A percentile compares a stretch with the other conserved stretches of the same genome.
These are phyloP conservation scores for Tetramorium simillimum DNA, from an alignment of 1,140 invertebrate species.

Conservation along the genomic window DNA sequence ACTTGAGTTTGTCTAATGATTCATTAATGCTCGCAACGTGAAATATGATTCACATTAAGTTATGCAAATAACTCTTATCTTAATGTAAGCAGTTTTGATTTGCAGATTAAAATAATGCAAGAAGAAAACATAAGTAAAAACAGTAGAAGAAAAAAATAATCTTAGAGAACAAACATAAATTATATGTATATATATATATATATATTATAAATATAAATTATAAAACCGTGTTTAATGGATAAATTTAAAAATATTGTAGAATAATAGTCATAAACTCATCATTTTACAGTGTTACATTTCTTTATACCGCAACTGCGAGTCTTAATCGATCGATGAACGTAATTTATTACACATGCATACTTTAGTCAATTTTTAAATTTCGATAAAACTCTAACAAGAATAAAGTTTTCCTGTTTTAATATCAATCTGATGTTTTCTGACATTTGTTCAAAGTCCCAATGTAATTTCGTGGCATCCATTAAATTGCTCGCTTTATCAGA, in stretches of 20 bases:
- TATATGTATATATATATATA: neutral
- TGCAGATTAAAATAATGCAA: neutral
- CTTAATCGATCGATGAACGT: neutral
- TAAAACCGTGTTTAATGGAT: neutral
- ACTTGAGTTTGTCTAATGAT: conserved; percentile 16
- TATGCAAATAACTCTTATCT: conserved; percentile 25
- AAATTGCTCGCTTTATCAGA: conserved; percentile 1
- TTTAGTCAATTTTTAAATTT: neutral
- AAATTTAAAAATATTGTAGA: neutral
- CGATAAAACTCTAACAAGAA: neutral
- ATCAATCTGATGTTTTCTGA: neutral
- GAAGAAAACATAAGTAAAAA: neutral
- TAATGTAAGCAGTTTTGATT: neutral
- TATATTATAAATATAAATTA: neutral
- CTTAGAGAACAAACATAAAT: neutral
- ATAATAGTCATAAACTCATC: neutral
- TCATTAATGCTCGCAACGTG: neutral
- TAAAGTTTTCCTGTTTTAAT: neutral
- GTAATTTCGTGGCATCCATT: neutral
- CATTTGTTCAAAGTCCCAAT: neutral
- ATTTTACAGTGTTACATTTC: neutral
- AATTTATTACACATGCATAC: neutral
- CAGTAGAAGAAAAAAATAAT: neutral
- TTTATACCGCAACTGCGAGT: neutral
- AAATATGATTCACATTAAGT: conserved; percentile 19